These are phyloP conservation scores for Gasterosteus nipponicus DNA, from an alignment of 2,113 vertebrate species.

Conservation along the genomic window DNA sequence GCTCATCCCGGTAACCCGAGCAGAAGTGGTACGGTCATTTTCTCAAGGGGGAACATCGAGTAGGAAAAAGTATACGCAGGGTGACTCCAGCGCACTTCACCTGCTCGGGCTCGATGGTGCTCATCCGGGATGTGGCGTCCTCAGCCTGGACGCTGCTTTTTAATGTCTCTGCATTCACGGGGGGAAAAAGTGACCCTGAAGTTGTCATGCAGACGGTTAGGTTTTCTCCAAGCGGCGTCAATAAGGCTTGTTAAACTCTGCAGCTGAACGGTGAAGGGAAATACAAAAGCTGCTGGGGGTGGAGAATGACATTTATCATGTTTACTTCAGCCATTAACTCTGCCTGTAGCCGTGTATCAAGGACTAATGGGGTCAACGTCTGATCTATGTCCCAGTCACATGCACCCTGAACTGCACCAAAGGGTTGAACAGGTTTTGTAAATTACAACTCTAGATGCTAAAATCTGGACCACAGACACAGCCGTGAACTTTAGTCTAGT, in stretches of 20 bases:
- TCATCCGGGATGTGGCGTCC: conserved; percentile 73
- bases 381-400: conserved; percentile 58
- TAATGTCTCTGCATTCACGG: not conserved
- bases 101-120: conserved; percentile 43
- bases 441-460: not conserved
- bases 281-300: conserved; percentile 32
- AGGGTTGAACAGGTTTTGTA: not conserved
- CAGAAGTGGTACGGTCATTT: conserved; percentile 64
- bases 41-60: conserved; percentile 31
- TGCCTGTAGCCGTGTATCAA: conserved; percentile 84
- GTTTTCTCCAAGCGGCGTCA: conserved; percentile 50
- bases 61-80: not conserved
- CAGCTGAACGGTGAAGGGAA: conserved; percentile 9
- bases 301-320: conserved; percentile 79
- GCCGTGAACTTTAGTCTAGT: not conserved
- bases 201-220: conserved; percentile 47
- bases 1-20: conserved; percentile 38
- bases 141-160: conserved; percentile 83
- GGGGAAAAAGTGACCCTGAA: conserved; percentile 31
- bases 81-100: not conserved
- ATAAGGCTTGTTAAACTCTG: conserved; percentile 75
- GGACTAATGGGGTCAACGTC: conserved; percentile 71
- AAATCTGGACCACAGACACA: not conserved
- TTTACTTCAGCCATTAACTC: conserved; percentile 85
- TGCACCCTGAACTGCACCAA: conserved; percentile 1